Base-by-base conservation (phyloP, 2,113 vertebrate species). In the Onychostoma macrolepis region DNA sequence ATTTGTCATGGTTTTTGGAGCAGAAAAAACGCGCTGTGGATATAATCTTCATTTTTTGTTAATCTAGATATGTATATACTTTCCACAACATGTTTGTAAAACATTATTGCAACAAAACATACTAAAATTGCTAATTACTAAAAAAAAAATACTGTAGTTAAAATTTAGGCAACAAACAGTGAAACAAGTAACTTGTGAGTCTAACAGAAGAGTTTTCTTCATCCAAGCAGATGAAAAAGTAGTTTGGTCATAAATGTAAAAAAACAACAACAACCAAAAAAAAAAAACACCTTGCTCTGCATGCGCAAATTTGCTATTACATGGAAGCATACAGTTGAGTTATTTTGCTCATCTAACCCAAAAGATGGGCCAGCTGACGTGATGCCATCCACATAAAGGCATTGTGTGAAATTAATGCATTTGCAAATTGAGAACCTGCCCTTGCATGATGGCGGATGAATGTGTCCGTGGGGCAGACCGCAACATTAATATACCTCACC, bases 361-460 rank as follows among this genome's bases (percentile, higher is more conserved):
- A 43, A 65, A 4, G 58, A 43, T 2, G 36, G n/a, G 17, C 0
- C n/a, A 28, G 79, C 79, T 11, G 79, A 45, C 80, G 80, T 17
- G 58, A 82, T 12, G 19, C 26, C 33, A 28, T 15, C 58, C 43
- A 19, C 80, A 67, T 67, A 30, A 36, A 82, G 50, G 53, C 72
- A 67, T 63, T 75, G 72, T 28, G 71, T 76, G 33, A 75, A 85
- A 85, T 85, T 61, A 85, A 85, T 61, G 71, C 71, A 75, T 76
- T 65, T 76, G 83, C 71, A 85, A 85, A 85, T 61, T 85, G 69
- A 61, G 83, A 24, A 76, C 33, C 83, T 75, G 71, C 69, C 69
- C 78, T 75, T 45, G 85, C 85, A 67, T 87, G 71, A 87, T 87
- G 86, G 86, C 86, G 86, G 86, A 87, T 81, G 71, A 85, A 15